Evolutionary conservation across 2,888 invertebrate genomes (phyloP).

Genomic region (Heliconius aoede): DNA sequence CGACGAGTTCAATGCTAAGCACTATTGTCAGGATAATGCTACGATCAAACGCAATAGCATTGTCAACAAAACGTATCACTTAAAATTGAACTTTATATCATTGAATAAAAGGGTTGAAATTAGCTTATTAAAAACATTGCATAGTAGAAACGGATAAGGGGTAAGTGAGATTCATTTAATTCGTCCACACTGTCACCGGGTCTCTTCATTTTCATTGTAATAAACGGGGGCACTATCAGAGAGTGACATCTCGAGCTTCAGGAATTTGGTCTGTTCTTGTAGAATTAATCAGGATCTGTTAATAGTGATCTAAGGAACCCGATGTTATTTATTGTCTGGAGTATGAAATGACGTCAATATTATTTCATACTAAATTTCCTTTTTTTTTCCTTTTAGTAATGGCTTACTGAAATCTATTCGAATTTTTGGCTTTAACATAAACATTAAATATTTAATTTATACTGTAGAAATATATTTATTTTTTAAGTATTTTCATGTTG

Average conservation of each 20-base stretch:
- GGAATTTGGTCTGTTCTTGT: slow-evolving; percentile 42
- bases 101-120: slow-evolving; percentile 51
- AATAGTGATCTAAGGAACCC: not conserved
- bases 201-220: slow-evolving; percentile 76
- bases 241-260: slow-evolving; percentile 46
- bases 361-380: too few species aligned
- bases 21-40: slow-evolving; percentile 82
- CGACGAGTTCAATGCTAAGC: slow-evolving; percentile 77
- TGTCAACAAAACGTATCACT: slow-evolving; percentile 54
- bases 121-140: slow-evolving; percentile 48
- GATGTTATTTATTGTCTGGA: not conserved
- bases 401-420: too few species aligned
- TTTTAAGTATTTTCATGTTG: too few species aligned
- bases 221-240: slow-evolving; percentile 52
- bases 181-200: slow-evolving; percentile 77
- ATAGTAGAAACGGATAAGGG: slow-evolving; percentile 64
- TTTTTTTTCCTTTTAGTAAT: too few species aligned
- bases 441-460: not conserved
- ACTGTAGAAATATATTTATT: too few species aligned
- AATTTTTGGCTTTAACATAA: too few species aligned
- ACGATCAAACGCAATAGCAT: slow-evolving; percentile 79
- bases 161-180: slow-evolving; percentile 81
- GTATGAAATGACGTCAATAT: not conserved
- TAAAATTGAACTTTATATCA: slow-evolving; percentile 51
- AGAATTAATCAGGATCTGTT: slow-evolving; percentile 38